phyloP scores from a whole-genome alignment of 30 jellyfish, hydroid and myxozoan genomes.

The Cassiopea andromeda region DNA sequence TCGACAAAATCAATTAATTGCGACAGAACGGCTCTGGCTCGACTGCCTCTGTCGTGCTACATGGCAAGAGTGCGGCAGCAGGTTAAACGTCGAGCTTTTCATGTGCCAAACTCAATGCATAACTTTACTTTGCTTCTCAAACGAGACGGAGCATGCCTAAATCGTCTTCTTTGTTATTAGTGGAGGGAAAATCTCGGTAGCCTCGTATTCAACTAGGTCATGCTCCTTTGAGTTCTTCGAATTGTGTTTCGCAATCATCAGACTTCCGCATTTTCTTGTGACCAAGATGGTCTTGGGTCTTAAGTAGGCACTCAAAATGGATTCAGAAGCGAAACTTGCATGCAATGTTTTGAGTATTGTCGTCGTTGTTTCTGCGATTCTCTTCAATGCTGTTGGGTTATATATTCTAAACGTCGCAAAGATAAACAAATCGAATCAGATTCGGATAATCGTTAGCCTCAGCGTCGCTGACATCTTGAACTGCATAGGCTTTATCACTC shows the following conservation, averaged over 20 bases:
- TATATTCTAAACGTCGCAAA: slow-evolving; percentile 2
- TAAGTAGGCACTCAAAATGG: not conserved
- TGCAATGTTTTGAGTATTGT: slow-evolving; percentile 20
- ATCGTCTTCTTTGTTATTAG: too few species aligned
- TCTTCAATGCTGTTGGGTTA: slow-evolving; percentile 26
- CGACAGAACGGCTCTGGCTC: too few species aligned
- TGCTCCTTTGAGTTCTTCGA: too few species aligned
- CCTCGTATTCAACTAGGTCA: too few species aligned
- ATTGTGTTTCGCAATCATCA: not conserved
- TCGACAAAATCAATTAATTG: too few species aligned
- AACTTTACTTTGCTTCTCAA: too few species aligned
- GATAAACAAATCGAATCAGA: slow-evolving; percentile 7
- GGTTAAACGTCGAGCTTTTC: too few species aligned
- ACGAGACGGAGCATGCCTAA: too few species aligned
- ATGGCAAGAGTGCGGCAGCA: too few species aligned
- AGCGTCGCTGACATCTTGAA: slow-evolving; percentile 34
- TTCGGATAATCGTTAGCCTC: slow-evolving; percentile 8
- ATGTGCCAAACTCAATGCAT: too few species aligned
- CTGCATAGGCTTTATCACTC: slow-evolving; percentile 22
- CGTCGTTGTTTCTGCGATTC: slow-evolving; percentile 9
- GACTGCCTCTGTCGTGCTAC: too few species aligned
- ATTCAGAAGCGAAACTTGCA: slow-evolving; percentile 9
- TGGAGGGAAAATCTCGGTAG: too few species aligned
- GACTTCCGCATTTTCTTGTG: not conserved
- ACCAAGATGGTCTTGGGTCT: not conserved